A percentile compares a stretch with the other conserved stretches of the same genome.
Conservation (phyloP, 2,113 vertebrate genomes). For the Promerops cafer region DNA sequence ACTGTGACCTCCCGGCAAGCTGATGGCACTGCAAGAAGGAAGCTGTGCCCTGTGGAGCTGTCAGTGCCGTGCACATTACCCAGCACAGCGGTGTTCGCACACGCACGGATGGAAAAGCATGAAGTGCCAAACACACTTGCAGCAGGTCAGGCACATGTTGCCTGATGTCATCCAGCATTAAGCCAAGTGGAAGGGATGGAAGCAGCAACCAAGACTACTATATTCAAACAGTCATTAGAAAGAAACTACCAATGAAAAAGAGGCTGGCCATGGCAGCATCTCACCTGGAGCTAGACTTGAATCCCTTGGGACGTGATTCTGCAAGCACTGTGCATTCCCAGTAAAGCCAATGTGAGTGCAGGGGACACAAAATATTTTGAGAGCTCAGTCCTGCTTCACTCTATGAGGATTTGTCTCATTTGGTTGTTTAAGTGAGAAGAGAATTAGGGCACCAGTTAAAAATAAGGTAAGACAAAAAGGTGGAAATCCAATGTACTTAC, state of each 20-base stretch:
- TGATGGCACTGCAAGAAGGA: background rate
- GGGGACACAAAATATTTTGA: background rate
- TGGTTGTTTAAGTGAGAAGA: background rate
- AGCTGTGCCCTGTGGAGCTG: background rate
- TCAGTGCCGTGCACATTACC: background rate
- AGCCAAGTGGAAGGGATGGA: background rate
- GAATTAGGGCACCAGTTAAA: background rate
- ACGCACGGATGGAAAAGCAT: rapidly evolving
- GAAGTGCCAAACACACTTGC: background rate
- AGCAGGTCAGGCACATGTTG: background rate
- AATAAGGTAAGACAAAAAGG: background rate
- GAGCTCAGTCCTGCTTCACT: background rate
- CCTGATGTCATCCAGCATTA: constrained; percentile 28
- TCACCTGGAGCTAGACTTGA: background rate
- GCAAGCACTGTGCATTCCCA: background rate
- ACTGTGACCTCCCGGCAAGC: background rate
- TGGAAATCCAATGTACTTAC: background rate
- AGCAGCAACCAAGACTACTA: background rate
- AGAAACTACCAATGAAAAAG: background rate
- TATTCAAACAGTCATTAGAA: background rate
- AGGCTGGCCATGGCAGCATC: background rate
- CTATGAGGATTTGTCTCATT: background rate
- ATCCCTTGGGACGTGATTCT: background rate
- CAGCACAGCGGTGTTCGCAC: background rate
- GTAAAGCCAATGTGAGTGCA: background rate